phyloP scores from a whole-genome alignment of 1,140 invertebrate genomes.

The Antheraea pernyi region DNA sequence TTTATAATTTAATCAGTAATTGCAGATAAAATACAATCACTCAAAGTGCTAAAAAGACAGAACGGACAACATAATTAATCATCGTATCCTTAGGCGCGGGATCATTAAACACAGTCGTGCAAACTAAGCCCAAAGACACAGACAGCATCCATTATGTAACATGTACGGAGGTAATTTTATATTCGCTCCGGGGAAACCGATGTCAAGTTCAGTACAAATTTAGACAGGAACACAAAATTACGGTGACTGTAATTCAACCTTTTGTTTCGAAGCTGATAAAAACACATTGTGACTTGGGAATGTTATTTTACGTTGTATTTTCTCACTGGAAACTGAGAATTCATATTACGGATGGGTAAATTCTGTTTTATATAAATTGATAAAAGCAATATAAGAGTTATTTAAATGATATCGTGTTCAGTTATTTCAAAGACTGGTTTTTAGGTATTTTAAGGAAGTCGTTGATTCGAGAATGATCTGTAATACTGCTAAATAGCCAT shows the following conservation, averaged over 20 bases:
- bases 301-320: constrained; percentile 1
- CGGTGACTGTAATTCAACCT: constrained; percentile 8
- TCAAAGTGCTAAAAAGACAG: not conserved
- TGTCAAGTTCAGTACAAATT: constrained; percentile 13
- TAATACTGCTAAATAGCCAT: too few species aligned
- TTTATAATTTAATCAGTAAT: not conserved
- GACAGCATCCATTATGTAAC: not conserved
- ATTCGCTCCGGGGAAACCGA: constrained; percentile 8
- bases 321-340: not conserved
- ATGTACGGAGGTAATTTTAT: constrained; percentile 9
- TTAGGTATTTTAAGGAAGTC: too few species aligned
- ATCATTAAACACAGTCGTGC: not conserved
- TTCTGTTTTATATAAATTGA: too few species aligned
- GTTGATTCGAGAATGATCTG: too few species aligned
- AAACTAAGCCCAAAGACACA: not conserved
- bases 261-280: constrained; percentile 5
- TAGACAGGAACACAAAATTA: constrained; percentile 6
- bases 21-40: not conserved
- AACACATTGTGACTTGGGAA: not conserved
- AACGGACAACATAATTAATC: constrained; percentile 1
- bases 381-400: too few species aligned
- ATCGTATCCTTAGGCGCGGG: not conserved
- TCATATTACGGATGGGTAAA: not conserved
- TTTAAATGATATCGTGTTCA: too few species aligned
- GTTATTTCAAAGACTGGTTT: too few species aligned